Evolutionary conservation across 1,140 invertebrate genomes (phyloP), one percentile per base, ranked within the genome.

Genomic region (Hyposmocoma kahamanoa): DNA sequence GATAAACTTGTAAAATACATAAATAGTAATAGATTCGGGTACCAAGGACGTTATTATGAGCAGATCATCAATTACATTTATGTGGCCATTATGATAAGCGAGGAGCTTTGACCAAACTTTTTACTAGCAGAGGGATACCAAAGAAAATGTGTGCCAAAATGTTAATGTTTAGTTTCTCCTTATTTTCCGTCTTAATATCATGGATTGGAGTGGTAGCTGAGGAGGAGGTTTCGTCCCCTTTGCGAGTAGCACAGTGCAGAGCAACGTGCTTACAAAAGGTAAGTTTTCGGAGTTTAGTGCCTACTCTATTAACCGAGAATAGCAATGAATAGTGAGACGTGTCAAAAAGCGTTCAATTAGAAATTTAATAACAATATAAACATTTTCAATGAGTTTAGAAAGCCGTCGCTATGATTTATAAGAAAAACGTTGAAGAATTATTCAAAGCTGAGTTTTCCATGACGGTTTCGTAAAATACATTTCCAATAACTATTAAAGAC

Each of bases 241-340:
- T 91, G 44, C 87, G 90, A 54, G 90, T 91, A 48, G 90, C 90
- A 42, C 90, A 91, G 64, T 91, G 90, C 68, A 78, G 90, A 68
- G 90, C 90, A 39, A 90, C 89, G 50, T 91, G 90, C 79, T 87
- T 91, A 56, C 88, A 90, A 87, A 90, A 89, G 90, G 90, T 91
- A 87, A 63, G 59, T 17, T 36, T 36, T 30, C 13, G 28, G 28
- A 13, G 10, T n/a, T n/a, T n/a, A n/a, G n/a, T n/a, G n/a, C n/a
- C n/a, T n/a, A n/a, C n/a, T n/a, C n/a, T n/a, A n/a, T n/a, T n/a
- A n/a, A n/a, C n/a, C n/a, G n/a, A n/a, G n/a, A n/a, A n/a, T n/a
- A n/a, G n/a, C n/a, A n/a, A n/a, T n/a, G n/a, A n/a, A n/a, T n/a
- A n/a, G n/a, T n/a, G n/a, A n/a, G n/a, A n/a, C n/a, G n/a, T n/a